phyloP scores from a whole-genome alignment of 2,888 invertebrate genomes.

The Brachyptera risi region DNA sequence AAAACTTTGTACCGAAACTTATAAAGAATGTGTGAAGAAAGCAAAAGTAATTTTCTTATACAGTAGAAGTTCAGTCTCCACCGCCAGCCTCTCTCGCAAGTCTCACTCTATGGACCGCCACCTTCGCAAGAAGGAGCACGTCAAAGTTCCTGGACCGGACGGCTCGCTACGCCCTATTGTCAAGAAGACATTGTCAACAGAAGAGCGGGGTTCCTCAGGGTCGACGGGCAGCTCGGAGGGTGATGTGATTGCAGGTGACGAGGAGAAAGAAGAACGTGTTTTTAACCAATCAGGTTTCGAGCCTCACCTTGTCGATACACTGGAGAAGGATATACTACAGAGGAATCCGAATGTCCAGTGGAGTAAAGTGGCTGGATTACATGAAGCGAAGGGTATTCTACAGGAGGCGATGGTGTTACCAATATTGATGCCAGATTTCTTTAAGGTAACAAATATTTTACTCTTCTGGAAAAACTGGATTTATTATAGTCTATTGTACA shows the following conservation, averaged over 20 bases:
- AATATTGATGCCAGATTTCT: conserved; percentile 97
- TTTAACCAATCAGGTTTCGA: conserved; percentile 71
- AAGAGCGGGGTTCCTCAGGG: conserved; percentile 7
- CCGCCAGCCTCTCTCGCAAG: conserved; percentile 29
- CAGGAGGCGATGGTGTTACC: conserved; percentile 98
- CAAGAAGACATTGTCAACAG: conserved; percentile 17
- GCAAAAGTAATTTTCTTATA: neutral
- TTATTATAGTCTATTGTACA: too few relatives aligned
- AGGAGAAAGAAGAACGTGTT: conserved; percentile 43
- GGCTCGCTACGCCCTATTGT: neutral
- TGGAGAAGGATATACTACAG: conserved; percentile 92
- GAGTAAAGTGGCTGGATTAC: conserved; percentile 89
- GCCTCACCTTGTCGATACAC: conserved; percentile 69
- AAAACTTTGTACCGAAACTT: too few relatives aligned
- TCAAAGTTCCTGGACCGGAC: neutral
- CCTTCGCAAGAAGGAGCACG: conserved; percentile 21
- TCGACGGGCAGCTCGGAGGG: conserved; percentile 22
- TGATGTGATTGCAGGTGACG: conserved; percentile 34
- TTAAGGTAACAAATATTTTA: too few relatives aligned
- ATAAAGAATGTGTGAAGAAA: neutral
- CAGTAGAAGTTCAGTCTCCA: conserved; percentile 25
- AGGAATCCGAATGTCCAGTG: conserved; percentile 94
- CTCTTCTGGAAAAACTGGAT: too few relatives aligned
- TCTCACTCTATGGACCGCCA: conserved; percentile 35
- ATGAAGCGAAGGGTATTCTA: conserved; percentile 82